These are phyloP conservation scores for Python bivittatus DNA, from an alignment of 2,113 vertebrate genomes.

Conservation along the genomic window DNA sequence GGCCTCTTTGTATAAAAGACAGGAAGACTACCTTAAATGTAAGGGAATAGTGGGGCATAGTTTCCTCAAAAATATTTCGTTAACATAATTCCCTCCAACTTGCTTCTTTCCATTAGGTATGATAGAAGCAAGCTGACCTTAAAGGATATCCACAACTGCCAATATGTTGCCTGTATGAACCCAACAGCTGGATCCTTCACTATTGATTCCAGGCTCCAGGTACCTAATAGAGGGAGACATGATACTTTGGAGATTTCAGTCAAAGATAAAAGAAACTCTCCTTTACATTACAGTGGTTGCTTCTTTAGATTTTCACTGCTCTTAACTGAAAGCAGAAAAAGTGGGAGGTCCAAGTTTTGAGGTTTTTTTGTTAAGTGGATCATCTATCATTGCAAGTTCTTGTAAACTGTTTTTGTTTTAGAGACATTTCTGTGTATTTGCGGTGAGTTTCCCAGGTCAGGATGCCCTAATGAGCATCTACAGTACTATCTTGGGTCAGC, in stretches of 20 bases:
- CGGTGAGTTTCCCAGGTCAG: conserved; percentile 72
- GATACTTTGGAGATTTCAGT: neutral
- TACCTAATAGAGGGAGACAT: neutral
- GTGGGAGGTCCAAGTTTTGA: neutral
- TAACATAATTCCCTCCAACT: rapidly evolving
- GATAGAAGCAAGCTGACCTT: conserved; percentile 75
- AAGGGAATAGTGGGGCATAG: neutral
- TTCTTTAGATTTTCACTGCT: neutral
- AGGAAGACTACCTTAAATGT: neutral
- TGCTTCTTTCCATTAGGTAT: conserved; percentile 56
- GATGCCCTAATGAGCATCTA: conserved; percentile 73
- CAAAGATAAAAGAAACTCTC: neutral
- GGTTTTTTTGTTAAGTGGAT: neutral
- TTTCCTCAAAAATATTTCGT: neutral
- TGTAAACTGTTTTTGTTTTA: conserved; percentile 23
- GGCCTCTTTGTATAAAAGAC: neutral
- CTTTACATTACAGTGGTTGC: neutral
- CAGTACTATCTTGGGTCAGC: conserved; percentile 70
- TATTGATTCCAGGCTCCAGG: conserved; percentile 78
- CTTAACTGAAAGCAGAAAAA: neutral
- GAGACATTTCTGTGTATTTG: conserved; percentile 76
- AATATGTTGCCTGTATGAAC: conserved; percentile 82
- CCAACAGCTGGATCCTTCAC: conserved; percentile 74
- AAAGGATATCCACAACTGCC: conserved; percentile 77
- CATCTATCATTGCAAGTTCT: neutral